Evolutionary conservation across 2,888 invertebrate species (phyloP).

Genomic region (Trichacis sp.): DNA sequence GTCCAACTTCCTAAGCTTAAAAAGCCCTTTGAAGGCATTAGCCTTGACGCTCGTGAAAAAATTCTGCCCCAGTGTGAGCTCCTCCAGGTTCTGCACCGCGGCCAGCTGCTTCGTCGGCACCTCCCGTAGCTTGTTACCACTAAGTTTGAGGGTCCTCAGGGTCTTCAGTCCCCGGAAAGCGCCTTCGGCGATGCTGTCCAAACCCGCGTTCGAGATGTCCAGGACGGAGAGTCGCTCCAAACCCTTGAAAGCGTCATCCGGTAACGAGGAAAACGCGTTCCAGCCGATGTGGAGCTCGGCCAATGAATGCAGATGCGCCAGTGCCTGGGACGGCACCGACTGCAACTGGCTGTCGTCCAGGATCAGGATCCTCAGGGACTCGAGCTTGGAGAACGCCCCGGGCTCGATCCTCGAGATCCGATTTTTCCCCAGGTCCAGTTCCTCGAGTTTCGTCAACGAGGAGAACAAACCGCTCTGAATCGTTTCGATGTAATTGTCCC

Average conservation of each 20-base stretch:
- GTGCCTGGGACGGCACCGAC: slow-evolving; percentile 80
- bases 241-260: slow-evolving; percentile 83
- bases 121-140: slow-evolving; percentile 81
- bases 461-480: slow-evolving; percentile 81
- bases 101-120: slow-evolving; percentile 84
- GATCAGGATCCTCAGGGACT: slow-evolving; percentile 82
- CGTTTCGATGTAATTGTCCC: slow-evolving; percentile 85
- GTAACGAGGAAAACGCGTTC: slow-evolving; percentile 82
- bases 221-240: slow-evolving; percentile 81
- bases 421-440: slow-evolving; percentile 88
- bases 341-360: slow-evolving; percentile 87
- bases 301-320: slow-evolving; percentile 80
- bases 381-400: slow-evolving; percentile 81
- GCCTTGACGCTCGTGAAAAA: slow-evolving; percentile 79
- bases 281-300: slow-evolving; percentile 88
- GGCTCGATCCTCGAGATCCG: slow-evolving; percentile 85
- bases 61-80: slow-evolving; percentile 86
- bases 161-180: slow-evolving; percentile 83
- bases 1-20: slow-evolving; percentile 81
- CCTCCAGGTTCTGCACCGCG: slow-evolving; percentile 80
- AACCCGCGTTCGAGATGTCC: slow-evolving; percentile 84
- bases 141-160: slow-evolving; percentile 81
- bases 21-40: slow-evolving; percentile 83
- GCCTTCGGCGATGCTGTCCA: slow-evolving; percentile 81
- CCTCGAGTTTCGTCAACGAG: slow-evolving; percentile 81